Evolutionary conservation across 2,888 invertebrate species (phyloP).

Genomic region (Sabatieria punctata): DNA sequence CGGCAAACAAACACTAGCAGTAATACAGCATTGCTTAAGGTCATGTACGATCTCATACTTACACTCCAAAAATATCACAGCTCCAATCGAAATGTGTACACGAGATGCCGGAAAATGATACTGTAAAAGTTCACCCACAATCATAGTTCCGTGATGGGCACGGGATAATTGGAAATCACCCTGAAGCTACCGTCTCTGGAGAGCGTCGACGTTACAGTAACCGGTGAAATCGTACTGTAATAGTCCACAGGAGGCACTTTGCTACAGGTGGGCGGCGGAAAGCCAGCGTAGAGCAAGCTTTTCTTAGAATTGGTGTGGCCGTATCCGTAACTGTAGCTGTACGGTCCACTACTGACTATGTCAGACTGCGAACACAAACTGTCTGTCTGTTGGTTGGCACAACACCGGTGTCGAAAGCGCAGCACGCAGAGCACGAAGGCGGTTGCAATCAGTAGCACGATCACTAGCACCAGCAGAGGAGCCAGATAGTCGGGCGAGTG

Average conservation of each 20-base stretch:
- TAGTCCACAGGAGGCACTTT: constrained; percentile 3
- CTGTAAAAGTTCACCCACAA: neutral
- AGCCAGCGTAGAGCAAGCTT: neutral
- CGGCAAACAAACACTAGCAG: no score
- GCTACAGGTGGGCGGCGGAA: neutral
- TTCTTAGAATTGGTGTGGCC: neutral
- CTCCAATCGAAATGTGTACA: no score
- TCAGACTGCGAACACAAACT: neutral
- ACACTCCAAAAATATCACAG: no score
- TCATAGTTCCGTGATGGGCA: constrained; percentile 10
- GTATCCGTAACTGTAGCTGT: neutral
- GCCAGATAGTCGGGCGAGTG: no score
- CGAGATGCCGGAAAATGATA: neutral
- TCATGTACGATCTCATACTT: no score
- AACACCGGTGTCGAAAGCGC: neutral
- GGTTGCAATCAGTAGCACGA: neutral
- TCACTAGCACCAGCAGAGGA: neutral
- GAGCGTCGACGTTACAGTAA: neutral
- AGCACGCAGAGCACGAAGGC: neutral
- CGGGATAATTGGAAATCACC: constrained; percentile 5
- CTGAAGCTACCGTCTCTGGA: constrained; percentile 5
- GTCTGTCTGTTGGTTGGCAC: neutral
- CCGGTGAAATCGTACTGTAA: constrained; percentile 4
- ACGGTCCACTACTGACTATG: neutral
- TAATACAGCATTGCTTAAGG: no score